phyloP scores from a whole-genome alignment of 2,888 invertebrate genomes.

The Disparrhopalites patrizii region DNA sequence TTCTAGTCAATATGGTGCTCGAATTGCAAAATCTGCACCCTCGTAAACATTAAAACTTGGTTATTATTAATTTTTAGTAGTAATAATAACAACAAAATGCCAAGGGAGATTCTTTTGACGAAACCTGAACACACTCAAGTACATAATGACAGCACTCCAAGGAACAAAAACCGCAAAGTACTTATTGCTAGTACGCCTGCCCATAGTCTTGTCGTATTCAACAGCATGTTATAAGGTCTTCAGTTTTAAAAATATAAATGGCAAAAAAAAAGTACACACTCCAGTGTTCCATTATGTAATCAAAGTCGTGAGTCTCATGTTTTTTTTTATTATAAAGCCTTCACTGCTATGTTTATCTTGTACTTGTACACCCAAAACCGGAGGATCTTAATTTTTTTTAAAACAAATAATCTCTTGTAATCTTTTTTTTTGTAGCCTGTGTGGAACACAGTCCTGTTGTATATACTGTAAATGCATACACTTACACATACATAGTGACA shows the following conservation, averaged over 20 bases:
- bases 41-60: too few species aligned
- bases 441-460: conserved; percentile 1
- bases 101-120: too few species aligned
- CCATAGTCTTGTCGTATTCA: too few species aligned
- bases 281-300: conserved; percentile 24
- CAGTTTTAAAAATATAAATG: too few species aligned
- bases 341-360: too few species aligned
- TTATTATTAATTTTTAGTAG: not conserved
- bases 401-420: not conserved
- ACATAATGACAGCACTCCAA: not conserved
- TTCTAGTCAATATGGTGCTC: conserved; percentile 32
- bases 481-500: too few species aligned
- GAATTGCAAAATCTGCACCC: conserved; percentile 24
- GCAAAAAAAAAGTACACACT: conserved; percentile 6
- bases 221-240: too few species aligned
- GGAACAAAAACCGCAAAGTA: too few species aligned
- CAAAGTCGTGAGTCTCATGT: conserved; percentile 23
- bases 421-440: not conserved
- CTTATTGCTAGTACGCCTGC: not conserved
- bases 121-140: not conserved
- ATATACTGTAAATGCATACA: conserved; percentile 7
- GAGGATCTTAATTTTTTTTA: too few species aligned
- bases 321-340: conserved; percentile 3
- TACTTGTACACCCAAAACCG: too few species aligned
- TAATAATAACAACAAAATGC: too few species aligned